phyloP scores from a whole-genome alignment of 2,797 vertebrate genomes.

The Hemibagrus guttatus region DNA sequence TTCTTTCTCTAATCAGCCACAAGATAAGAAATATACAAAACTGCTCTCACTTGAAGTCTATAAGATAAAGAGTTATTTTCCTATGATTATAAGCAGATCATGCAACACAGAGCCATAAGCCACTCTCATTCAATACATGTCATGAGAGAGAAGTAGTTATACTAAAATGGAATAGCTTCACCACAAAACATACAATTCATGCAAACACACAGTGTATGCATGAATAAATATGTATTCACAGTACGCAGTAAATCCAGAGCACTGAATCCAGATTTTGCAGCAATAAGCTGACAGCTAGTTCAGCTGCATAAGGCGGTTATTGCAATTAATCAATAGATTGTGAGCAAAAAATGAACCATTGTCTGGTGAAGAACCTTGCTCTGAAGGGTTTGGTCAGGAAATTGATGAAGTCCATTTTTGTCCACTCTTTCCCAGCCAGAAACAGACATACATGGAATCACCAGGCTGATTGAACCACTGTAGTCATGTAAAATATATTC shows the following conservation, averaged over 20 bases:
- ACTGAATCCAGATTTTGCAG: neutral
- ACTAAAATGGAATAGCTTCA: neutral
- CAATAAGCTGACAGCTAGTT: constrained; percentile 57
- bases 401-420: constrained; percentile 43
- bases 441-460: neutral
- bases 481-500: neutral
- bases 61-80: neutral
- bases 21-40: neutral
- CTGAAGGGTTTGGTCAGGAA: constrained; percentile 25
- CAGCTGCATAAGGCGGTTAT: constrained; percentile 57
- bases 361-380: constrained; percentile 53
- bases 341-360: constrained; percentile 53
- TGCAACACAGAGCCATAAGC: neutral
- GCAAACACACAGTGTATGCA: neutral
- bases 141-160: neutral
- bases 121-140: neutral
- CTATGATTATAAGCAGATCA: neutral
- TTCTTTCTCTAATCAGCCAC: neutral
- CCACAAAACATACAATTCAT: neutral
- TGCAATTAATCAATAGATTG: constrained; percentile 60
- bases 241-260: constrained; percentile 28
- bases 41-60: neutral
- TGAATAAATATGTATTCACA: neutral
- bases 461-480: neutral
- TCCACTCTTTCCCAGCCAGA: neutral